Conservation (phyloP, 2,888 invertebrate species). For the Yponomeuta cagnagella region DNA sequence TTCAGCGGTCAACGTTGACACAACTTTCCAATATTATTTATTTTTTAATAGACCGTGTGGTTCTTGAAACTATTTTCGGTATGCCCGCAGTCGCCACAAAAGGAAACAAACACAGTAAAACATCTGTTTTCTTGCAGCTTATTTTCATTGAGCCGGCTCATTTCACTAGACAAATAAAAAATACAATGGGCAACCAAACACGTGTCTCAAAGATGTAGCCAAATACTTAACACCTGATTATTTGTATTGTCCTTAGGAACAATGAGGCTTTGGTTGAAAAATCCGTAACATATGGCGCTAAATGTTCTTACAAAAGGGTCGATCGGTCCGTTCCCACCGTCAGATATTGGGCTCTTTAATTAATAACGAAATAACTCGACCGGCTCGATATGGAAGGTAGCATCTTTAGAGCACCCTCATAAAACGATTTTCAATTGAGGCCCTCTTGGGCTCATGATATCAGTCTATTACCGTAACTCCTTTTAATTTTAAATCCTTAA, state of each 20-base stretch:
- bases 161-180: constrained; percentile 28
- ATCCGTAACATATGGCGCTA: constrained; percentile 53
- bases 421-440: constrained; percentile 70
- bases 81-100: constrained; percentile 5
- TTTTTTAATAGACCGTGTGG: not conserved
- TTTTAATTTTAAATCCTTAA: constrained; percentile 45
- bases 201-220: constrained; percentile 49
- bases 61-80: not conserved
- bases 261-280: constrained; percentile 28
- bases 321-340: constrained; percentile 58
- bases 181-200: constrained; percentile 45
- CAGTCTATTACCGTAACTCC: constrained; percentile 42
- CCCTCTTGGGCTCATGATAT: constrained; percentile 47
- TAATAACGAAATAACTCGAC: constrained; percentile 57
- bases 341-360: constrained; percentile 52
- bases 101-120: constrained; percentile 21
- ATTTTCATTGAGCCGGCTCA: constrained; percentile 34
- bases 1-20: constrained; percentile 4
- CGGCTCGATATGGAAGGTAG: constrained; percentile 60
- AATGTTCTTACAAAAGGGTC: constrained; percentile 33
- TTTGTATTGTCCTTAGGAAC: constrained; percentile 43
- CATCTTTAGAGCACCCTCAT: constrained; percentile 60
- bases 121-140: constrained; percentile 43
- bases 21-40: not conserved
- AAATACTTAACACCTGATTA: constrained; percentile 45